Evolutionary conservation across 2,888 invertebrate species (phyloP), one percentile per base, ranked within the genome.

Genomic region (Dryobotodes eremita): DNA sequence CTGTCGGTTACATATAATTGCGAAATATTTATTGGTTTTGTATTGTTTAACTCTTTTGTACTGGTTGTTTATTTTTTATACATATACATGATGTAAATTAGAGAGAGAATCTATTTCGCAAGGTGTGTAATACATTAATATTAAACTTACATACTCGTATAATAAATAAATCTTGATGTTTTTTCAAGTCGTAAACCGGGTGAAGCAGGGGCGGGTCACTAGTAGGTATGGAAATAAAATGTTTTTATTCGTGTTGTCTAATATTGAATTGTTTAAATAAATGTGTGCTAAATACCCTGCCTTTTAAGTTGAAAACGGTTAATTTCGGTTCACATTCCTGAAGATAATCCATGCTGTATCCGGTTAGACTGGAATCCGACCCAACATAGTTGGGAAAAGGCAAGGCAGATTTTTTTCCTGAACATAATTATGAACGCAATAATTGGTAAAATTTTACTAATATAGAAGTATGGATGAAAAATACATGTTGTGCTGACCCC

Each of bases 1-100:
- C 69, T 75, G 73, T 59, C 36, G 77, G 66, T 86, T 85, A 80
- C 79, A 79, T 81, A 76, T 69, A 82, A 82, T 90, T 90, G 82
- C 76, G 77, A 84, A 85, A 75, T 71, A 68, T 71, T 77, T 87
- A 83, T 84, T 74, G 75, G 82, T 71, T 66, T 79, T 71, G 75
- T 76, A 79, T 83, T 86, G 75, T 83, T 79, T 61, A 48, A 23
- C 59, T 61, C 6, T 86, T 72, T 36, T 71, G 48, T 65, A 20
- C 26, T 50, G 13, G 13, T 46, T 80, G 20, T 53, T 53, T 50
- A n/a, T 13, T 11, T 36, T 36, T 0, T 17, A n/a, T 36, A 31
- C 23, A 10, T 20, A 20, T 31, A 69, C 26, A 23, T 31, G 15
- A 10, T 50, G 15, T 17, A 50, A 50, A 50, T 31, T 31, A 68